These are phyloP conservation scores for Aplodontia rufa DNA, from an alignment of 2,113 vertebrate species.

Conservation along the genomic window DNA sequence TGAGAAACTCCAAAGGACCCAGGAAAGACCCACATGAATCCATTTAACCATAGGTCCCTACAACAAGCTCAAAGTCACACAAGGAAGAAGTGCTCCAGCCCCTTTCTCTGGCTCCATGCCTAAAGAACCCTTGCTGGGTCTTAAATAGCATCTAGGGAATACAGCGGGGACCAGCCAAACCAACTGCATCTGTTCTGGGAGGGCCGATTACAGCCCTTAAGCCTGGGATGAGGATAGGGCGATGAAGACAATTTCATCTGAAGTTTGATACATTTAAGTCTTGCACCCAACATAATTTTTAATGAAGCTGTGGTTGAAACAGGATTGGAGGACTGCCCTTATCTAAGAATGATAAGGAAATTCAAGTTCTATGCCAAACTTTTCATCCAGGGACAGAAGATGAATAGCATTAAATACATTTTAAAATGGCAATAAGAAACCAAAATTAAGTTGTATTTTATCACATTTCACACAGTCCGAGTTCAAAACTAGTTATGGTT, in stretches of 20 bases:
- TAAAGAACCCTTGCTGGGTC: neutral
- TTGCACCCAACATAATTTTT: neutral
- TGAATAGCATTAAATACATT: neutral
- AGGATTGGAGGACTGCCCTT: neutral
- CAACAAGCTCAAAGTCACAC: neutral
- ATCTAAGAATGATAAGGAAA: conserved; percentile 29
- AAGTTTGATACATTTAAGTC: neutral
- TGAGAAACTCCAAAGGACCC: neutral
- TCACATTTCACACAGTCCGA: neutral
- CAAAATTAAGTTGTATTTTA: neutral
- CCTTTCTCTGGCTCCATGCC: neutral
- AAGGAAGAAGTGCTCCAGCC: neutral
- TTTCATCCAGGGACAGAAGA: neutral
- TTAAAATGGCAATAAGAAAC: neutral
- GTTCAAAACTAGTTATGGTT: neutral
- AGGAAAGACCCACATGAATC: neutral
- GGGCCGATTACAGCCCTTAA: neutral
- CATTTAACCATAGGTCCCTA: neutral
- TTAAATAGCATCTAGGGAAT: neutral
- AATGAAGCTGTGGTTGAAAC: neutral
- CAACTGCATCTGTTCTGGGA: neutral
- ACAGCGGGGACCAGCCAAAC: neutral
- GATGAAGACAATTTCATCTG: neutral
- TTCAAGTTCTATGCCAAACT: neutral
- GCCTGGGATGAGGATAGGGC: too few species aligned